Base-by-base conservation (phyloP, 2,888 invertebrate species). In the Imbricaverruca yamaguchii region DNA sequence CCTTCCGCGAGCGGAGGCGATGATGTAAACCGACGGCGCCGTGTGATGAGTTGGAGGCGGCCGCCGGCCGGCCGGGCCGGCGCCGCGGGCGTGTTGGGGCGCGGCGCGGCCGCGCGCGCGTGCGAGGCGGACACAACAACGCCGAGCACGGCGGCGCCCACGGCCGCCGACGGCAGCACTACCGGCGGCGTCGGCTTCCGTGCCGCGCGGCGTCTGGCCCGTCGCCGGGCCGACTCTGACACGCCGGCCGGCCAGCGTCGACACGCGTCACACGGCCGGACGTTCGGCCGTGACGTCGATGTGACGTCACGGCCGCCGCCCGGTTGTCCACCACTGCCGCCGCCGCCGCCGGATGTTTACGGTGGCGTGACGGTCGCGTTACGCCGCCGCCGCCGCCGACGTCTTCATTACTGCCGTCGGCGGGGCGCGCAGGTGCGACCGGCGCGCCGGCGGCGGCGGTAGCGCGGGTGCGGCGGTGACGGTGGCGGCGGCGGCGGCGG, bases 301-400 rank as follows among this genome's bases (percentile, higher is more conserved):
- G 25, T 13, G 13, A 2, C 69, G 39, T 4, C 69, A 39, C 69
- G 69, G 11, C n/a, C 63, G 63, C 39, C 39, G 25, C 39, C 25
- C 23, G 23, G 39, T 69, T 69, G 69, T 69, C 39, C 25, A 61
- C 10, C 39, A 4, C 39, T 4, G 39, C 39, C 39, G 39, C 39
- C 39, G 39, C 39, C 8, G 69, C 4, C 69, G 15, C 69, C 69
- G 69, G 69, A 69, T 69, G 69, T 69, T 69, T 69, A 69, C 69
- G 12, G 15, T 15, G 69, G 15, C 8, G 39, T 39, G 39, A 39
- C 39, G 39, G 39, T 39, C 39, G 39, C 39, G 39, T 39, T 39
- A 39, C 39, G 69, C 65, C 15, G 69, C 67, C 23, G 69, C 69
- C 15, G 69, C 25, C 69, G n/a, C 23, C 12, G n/a, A n/a, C 63